Evolutionary conservation across 2,113 vertebrate species (phyloP), one percentile per base, ranked within the genome.

Genomic region (Bostrychus sinensis): DNA sequence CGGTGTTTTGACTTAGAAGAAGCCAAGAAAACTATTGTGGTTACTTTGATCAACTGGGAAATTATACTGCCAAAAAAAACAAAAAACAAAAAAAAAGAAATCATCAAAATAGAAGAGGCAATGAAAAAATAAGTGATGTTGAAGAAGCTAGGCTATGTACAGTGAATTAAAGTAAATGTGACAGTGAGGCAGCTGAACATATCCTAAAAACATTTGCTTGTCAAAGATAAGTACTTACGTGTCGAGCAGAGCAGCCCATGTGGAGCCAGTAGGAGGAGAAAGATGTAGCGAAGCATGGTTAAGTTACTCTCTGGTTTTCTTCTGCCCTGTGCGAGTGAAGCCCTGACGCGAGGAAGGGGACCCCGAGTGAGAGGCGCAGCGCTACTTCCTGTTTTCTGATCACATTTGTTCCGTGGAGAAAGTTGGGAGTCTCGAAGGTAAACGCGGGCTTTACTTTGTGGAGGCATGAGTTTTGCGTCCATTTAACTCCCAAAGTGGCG

Each of bases 211-310:
- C 48, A 8, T 39, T 4, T 39, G 37, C 46, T 8, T 26, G 26
- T 43, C 26, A 4, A 46, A 62, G 38, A 55, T 26, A 45, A 56
- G 19, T 87, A 90, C 91, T 91, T 81, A 92, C 91, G 77, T 38
- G 80, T 72, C 20, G 71, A 67, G 48, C 86, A 88, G 71, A 83
- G 25, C 17, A 83, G 51, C 75, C 61, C 81, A 23, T 63, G 77
- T 53, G 84, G 85, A 67, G 70, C 55, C 7, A 90, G 48, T 28
- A 88, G 66, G 17, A 78, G 42, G 46, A 84, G 64, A 56, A 86
- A 56, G 37, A 72, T 13, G 46, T 25, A 36, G 30, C 48, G 54
- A 63, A 69, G 38, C 66, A 78, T 73, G 82, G 42, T 72, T 82
- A 91, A 80, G 42, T 12, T 59, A 60, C 56, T 68, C 0, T 39